These are phyloP conservation scores for Sus scrofa DNA, from an alignment of 2,113 vertebrate genomes.

Conservation along the genomic window T2T-Sscrofa CM000829.6:19535001-19535500, in stretches of 20 bases:
- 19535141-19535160: not conserved
- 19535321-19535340: accelerated
- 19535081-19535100: accelerated
- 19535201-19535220: not conserved
- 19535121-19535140: not conserved
- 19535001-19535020: not conserved
- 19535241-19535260: not conserved
- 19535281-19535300: not conserved
- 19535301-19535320: not conserved
- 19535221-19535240: not conserved
- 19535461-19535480: not conserved
- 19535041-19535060: not conserved
- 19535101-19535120: not conserved
- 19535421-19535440: not conserved
- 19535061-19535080: not conserved
- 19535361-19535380: not conserved
- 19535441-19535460: not conserved
- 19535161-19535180: not conserved
- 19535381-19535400: not conserved
- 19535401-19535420: not conserved
- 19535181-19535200: not conserved
- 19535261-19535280: not conserved
- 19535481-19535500: accelerated
- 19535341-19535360: not conserved
- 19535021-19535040: not conserved